These are phyloP conservation scores for Chrysopilus asiliformis DNA, from an alignment of 2,888 invertebrate species.

Conservation along the genomic window DNA sequence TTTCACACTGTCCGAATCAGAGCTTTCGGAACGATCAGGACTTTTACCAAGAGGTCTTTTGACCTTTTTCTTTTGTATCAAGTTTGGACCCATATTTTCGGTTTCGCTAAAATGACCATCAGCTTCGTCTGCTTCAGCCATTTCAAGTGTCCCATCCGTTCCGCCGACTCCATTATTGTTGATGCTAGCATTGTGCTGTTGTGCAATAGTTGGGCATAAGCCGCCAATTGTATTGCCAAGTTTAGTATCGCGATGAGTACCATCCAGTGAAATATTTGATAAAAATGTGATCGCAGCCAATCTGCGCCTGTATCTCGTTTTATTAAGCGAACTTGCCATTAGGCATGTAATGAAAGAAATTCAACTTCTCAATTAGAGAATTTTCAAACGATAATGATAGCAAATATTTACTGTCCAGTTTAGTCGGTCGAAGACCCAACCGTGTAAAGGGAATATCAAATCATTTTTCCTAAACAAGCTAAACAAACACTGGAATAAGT, in stretches of 20 bases:
- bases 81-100: conserved; percentile 36
- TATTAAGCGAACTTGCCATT: conserved; percentile 38
- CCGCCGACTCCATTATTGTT: conserved; percentile 12
- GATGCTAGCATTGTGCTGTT: conserved; percentile 13
- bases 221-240: conserved; percentile 36
- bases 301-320: conserved; percentile 64
- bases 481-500: too few species aligned
- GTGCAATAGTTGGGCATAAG: conserved; percentile 22
- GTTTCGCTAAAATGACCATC: conserved; percentile 37
- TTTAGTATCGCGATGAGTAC: conserved; percentile 64
- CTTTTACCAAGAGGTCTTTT: conserved; percentile 32
- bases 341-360: conserved; percentile 20
- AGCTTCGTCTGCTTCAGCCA: conserved; percentile 32
- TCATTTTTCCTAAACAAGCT: too few species aligned
- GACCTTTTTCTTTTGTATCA: conserved; percentile 32
- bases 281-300: conserved; percentile 88
- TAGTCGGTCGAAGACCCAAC: too few species aligned
- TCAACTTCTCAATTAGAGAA: not conserved
- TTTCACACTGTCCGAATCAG: conserved; percentile 57
- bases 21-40: conserved; percentile 49
- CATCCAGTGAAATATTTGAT: conserved; percentile 89
- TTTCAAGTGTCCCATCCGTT: conserved; percentile 28
- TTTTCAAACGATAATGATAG: not conserved
- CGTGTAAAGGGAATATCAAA: too few species aligned
- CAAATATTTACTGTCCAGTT: not conserved